Evolutionary conservation across 2,797 vertebrate species (phyloP).

Genomic region (Petrocephalus schoutedeni): DNA sequence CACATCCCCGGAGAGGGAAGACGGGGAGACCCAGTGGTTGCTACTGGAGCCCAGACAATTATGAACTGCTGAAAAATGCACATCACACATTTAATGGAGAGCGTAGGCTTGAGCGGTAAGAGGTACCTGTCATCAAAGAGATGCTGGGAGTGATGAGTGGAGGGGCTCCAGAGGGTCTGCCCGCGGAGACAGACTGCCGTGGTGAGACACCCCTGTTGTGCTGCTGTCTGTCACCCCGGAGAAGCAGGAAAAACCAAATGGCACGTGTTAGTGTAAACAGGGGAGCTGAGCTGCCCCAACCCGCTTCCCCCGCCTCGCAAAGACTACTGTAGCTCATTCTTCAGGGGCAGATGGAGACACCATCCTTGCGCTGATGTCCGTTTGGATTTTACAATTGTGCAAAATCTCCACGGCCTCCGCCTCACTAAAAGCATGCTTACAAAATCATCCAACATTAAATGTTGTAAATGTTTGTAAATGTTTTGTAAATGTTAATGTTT

Average conservation of each 20-base stretch:
- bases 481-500: background rate
- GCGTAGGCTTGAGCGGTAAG: constrained; percentile 31
- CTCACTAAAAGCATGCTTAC: background rate
- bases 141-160: constrained; percentile 34
- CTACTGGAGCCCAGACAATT: constrained; percentile 19
- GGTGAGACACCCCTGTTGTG: constrained; percentile 8
- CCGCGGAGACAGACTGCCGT: background rate
- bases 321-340: background rate
- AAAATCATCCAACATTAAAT: too few relatives aligned
- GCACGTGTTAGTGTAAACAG: background rate
- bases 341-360: background rate
- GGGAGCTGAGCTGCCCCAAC: background rate
- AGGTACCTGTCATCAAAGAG: constrained; percentile 39
- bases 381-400: background rate
- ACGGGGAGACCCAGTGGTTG: background rate
- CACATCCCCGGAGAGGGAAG: background rate
- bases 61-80: constrained; percentile 36
- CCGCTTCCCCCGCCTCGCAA: background rate
- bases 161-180: constrained; percentile 7
- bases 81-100: constrained; percentile 46
- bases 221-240: constrained; percentile 15
- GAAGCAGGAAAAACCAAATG: background rate
- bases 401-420: background rate
- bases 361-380: background rate
- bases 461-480: too few relatives aligned